These are phyloP conservation scores for Rotaria macrura DNA, from an alignment of 2,888 invertebrate species.

Conservation along the genomic window DNA sequence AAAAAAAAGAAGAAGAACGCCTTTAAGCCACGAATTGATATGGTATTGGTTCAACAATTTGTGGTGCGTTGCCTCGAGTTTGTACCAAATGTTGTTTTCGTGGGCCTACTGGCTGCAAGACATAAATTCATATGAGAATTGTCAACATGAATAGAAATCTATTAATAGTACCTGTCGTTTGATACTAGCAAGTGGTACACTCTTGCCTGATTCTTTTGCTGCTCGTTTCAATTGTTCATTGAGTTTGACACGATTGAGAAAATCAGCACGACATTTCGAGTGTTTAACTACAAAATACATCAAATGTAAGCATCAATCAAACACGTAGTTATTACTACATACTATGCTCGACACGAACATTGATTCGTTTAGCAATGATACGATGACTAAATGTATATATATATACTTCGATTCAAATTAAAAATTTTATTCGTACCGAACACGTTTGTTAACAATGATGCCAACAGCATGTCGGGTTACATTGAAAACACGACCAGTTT, in stretches of 20 bases:
- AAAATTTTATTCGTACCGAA: slow-evolving; percentile 55
- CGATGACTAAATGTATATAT: slow-evolving; percentile 56
- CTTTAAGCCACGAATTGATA: slow-evolving; percentile 93
- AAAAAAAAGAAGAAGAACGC: too few species aligned
- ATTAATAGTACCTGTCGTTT: slow-evolving; percentile 45
- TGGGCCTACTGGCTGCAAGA: slow-evolving; percentile 68
- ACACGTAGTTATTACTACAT: not conserved
- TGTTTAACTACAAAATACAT: slow-evolving; percentile 60
- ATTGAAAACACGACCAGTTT: slow-evolving; percentile 96
- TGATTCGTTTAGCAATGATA: slow-evolving; percentile 80
- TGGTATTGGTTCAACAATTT: slow-evolving; percentile 79
- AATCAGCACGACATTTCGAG: slow-evolving; percentile 92
- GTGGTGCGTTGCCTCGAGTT: slow-evolving; percentile 64
- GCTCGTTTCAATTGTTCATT: slow-evolving; percentile 74
- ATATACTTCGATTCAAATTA: not conserved
- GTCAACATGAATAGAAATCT: not conserved
- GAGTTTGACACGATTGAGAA: slow-evolving; percentile 80
- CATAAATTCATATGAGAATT: slow-evolving; percentile 28
- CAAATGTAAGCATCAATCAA: too few species aligned
- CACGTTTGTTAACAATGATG: slow-evolving; percentile 94
- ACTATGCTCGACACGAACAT: slow-evolving; percentile 83
- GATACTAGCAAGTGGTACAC: slow-evolving; percentile 39
- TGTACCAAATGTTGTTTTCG: slow-evolving; percentile 74
- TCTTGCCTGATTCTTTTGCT: slow-evolving; percentile 68
- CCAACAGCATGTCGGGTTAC: slow-evolving; percentile 93